These are phyloP conservation scores for Crepidodera aurea DNA, from an alignment of 2,888 invertebrate genomes.

Conservation along the genomic window DNA sequence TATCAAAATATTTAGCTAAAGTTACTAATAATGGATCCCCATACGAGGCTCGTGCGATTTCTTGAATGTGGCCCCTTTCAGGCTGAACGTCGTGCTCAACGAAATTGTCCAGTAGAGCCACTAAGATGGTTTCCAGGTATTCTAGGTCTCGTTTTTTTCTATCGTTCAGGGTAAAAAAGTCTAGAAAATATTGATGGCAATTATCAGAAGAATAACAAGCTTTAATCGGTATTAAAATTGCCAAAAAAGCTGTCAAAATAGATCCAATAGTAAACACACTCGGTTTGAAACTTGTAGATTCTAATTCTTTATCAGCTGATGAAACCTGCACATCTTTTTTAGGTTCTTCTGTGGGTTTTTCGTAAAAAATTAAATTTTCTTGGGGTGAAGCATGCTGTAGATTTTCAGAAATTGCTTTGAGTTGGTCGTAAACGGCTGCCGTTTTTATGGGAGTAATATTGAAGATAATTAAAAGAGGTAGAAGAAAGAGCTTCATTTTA, in stretches of 20 bases:
- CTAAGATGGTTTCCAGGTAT: slow-evolving; percentile 28
- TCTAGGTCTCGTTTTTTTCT: slow-evolving; percentile 29
- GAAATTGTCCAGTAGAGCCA: slow-evolving; percentile 30
- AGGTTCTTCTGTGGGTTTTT: background rate
- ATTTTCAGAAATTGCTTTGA: background rate
- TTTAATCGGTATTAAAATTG: slow-evolving; percentile 12
- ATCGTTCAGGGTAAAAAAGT: slow-evolving; percentile 1
- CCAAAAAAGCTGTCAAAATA: slow-evolving; percentile 1
- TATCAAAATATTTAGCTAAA: slow-evolving; percentile 35
- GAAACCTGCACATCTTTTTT: background rate
- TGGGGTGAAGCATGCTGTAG: background rate
- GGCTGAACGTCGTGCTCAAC: slow-evolving; percentile 27
- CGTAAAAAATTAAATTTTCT: background rate
- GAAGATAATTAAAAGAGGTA: background rate
- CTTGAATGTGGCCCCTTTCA: slow-evolving; percentile 12
- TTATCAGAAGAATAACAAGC: slow-evolving; percentile 17
- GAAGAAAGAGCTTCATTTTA: background rate
- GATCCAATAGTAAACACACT: slow-evolving; percentile 11
- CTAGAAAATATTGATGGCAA: slow-evolving; percentile 16
- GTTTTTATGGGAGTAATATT: background rate
- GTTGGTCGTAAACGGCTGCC: background rate
- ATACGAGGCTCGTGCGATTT: slow-evolving; percentile 8
- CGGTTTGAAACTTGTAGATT: slow-evolving; percentile 4
- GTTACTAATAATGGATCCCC: slow-evolving; percentile 28
- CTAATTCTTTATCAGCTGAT: background rate